Percentiles rank a stretch among this genome's conserved stretches.
Evolutionary conservation across 2,888 invertebrate species (phyloP).

Genomic region (Tachina grossa): DNA sequence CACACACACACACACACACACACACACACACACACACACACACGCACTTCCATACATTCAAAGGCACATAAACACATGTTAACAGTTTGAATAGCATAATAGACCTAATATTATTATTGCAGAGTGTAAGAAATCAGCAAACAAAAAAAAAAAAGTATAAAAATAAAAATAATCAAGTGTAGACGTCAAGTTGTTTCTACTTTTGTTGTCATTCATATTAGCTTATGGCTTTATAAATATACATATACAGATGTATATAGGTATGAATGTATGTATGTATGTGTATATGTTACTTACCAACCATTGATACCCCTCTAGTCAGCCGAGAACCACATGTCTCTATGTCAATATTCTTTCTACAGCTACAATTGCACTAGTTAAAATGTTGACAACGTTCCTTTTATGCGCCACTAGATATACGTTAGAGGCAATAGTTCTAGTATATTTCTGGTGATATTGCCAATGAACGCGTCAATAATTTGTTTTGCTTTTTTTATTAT

Average conservation of each 20-base stretch:
- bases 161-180: slow-evolving; percentile 32
- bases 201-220: slow-evolving; percentile 33
- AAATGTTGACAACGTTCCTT: too few relatives aligned
- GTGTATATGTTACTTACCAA: background rate
- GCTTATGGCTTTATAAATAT: background rate
- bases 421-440: too few relatives aligned
- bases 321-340: too few relatives aligned
- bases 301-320: too few relatives aligned
- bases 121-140: background rate
- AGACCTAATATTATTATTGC: slow-evolving; percentile 34
- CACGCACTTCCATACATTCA: background rate
- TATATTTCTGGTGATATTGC: too few relatives aligned
- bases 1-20: slow-evolving; percentile 5
- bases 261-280: background rate
- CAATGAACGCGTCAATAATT: too few relatives aligned
- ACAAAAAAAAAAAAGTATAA: background rate
- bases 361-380: too few relatives aligned
- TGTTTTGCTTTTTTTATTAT: too few relatives aligned
- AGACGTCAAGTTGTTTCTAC: slow-evolving; percentile 24
- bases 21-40: too few relatives aligned
- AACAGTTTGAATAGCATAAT: slow-evolving; percentile 28
- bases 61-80: background rate
- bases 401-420: too few relatives aligned
- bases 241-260: background rate
- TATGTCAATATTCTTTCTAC: too few relatives aligned